Evolutionary conservation across 2,797 vertebrate species (phyloP).

Genomic region (Myiotriccus ornatus): DNA sequence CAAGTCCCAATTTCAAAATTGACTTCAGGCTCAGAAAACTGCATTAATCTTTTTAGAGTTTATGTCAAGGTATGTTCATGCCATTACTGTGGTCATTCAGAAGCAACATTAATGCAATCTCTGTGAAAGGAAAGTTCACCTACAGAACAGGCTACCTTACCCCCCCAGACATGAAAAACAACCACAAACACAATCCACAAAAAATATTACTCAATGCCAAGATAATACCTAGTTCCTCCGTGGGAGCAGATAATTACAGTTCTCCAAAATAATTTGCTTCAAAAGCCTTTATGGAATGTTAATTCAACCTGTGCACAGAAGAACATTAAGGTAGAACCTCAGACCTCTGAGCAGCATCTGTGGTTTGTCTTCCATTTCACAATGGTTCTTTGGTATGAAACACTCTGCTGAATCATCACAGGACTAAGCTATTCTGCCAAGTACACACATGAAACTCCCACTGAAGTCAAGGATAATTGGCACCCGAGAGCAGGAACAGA

Average conservation of each 20-base stretch:
- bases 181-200: not conserved
- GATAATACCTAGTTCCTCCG: not conserved
- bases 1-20: not conserved
- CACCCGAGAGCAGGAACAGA: constrained; percentile 3
- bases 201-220: not conserved
- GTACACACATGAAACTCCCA: constrained; percentile 24
- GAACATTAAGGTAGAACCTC: not conserved
- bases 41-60: not conserved
- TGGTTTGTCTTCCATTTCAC: not conserved
- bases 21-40: not conserved
- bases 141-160: not conserved
- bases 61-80: not conserved
- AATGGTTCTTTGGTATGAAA: not conserved
- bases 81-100: not conserved
- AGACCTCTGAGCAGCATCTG: not conserved
- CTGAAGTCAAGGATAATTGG: constrained; percentile 24
- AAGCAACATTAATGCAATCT: not conserved
- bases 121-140: not conserved
- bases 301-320: not conserved
- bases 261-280: not conserved
- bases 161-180: not conserved
- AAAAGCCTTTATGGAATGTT: not conserved
- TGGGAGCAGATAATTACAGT: not conserved
- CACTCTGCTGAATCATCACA: not conserved
- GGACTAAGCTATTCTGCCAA: constrained; percentile 34